Evolutionary conservation across 2,888 invertebrate genomes (phyloP).

Genomic region (Euphydryas editha): DNA sequence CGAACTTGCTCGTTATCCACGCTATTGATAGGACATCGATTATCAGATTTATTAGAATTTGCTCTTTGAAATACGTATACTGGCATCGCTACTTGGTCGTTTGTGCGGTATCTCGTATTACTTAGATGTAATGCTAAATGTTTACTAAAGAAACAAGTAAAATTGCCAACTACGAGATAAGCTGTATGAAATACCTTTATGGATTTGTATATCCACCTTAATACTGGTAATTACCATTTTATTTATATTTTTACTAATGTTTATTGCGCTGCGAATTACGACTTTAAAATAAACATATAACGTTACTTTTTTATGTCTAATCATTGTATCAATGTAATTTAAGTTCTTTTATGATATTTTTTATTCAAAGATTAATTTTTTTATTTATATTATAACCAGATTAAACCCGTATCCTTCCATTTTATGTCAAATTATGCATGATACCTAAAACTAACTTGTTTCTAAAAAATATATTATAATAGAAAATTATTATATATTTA

Average conservation of each 20-base stretch:
- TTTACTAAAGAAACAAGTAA: constrained; percentile 12
- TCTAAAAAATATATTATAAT: too few relatives aligned
- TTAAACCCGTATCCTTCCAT: too few relatives aligned
- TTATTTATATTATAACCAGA: too few relatives aligned
- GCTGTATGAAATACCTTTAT: background rate
- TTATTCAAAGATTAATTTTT: too few relatives aligned
- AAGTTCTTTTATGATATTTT: too few relatives aligned
- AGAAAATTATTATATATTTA: too few relatives aligned
- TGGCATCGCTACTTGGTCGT: constrained; percentile 27
- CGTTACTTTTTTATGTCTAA: too few relatives aligned
- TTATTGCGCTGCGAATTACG: background rate
- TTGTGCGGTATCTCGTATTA: constrained; percentile 28
- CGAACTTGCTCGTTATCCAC: constrained; percentile 40
- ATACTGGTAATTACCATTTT: background rate
- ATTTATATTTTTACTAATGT: background rate
- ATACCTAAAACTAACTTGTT: too few relatives aligned
- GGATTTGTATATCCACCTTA: background rate
- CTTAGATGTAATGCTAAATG: constrained; percentile 18
- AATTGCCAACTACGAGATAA: constrained; percentile 1
- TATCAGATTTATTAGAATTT: constrained; percentile 37
- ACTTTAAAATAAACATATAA: too few relatives aligned
- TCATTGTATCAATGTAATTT: too few relatives aligned
- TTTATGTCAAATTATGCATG: too few relatives aligned
- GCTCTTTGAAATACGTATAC: constrained; percentile 38
- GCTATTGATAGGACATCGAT: constrained; percentile 36